Evolutionary conservation across 2,113 vertebrate genomes (phyloP).

Genomic region (Agelaius phoeniceus): DNA sequence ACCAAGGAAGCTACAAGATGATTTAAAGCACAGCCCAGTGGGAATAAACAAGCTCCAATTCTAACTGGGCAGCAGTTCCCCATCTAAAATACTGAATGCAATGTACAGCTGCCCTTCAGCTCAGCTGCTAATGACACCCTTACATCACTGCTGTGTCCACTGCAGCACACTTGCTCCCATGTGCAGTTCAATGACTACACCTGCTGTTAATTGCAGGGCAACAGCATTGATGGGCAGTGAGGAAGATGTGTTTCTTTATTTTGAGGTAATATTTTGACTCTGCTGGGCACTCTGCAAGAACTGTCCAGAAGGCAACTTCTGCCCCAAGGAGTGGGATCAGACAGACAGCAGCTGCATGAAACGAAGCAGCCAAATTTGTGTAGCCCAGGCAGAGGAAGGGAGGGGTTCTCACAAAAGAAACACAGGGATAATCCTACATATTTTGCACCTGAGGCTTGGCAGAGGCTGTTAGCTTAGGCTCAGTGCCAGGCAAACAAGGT

Average conservation of each 20-base stretch:
- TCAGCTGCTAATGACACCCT: neutral
- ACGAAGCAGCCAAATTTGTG: neutral
- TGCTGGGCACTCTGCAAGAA: neutral
- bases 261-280: neutral
- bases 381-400: neutral
- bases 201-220: neutral
- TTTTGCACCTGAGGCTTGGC: constrained; percentile 46
- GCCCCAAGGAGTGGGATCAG: neutral
- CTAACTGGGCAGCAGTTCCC: neutral
- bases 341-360: constrained; percentile 5
- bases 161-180: neutral
- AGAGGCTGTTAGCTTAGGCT: constrained; percentile 32
- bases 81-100: neutral
- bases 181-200: neutral
- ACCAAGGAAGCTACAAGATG: neutral
- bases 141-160: neutral
- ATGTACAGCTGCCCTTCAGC: neutral
- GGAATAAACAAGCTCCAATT: neutral
- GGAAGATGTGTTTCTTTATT: no score
- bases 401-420: neutral
- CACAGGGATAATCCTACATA: neutral
- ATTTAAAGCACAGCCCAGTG: constrained; percentile 4
- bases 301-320: neutral
- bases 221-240: neutral
- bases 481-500: constrained; percentile 2